phyloP scores from a whole-genome alignment of 2,797 vertebrate genomes.

The Bovichtus variegatus region DNA sequence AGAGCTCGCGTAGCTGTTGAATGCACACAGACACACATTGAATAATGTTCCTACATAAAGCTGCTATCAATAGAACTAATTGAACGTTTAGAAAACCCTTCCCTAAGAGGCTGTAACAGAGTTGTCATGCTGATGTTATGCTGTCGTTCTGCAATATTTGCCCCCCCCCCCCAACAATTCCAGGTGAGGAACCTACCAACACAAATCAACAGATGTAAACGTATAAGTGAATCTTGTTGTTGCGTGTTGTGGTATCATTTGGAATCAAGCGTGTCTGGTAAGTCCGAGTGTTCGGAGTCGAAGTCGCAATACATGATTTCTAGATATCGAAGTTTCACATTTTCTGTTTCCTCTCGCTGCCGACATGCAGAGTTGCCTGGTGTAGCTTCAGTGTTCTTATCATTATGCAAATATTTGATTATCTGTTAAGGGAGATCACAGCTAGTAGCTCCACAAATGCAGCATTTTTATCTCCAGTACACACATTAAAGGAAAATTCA shows the following conservation, averaged over 20 bases:
- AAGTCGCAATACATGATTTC: slow-evolving; percentile 53
- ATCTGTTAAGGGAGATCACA: slow-evolving; percentile 79
- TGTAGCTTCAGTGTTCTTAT: slow-evolving; percentile 67
- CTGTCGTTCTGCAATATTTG: neutral
- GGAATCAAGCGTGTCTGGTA: slow-evolving; percentile 18
- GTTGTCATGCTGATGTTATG: neutral
- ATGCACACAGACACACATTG: slow-evolving; percentile 9
- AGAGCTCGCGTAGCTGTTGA: slow-evolving; percentile 46
- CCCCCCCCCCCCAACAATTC: neutral
- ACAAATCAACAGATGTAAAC: slow-evolving; percentile 4
- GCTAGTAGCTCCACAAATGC: slow-evolving; percentile 74
- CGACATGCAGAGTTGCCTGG: slow-evolving; percentile 52
- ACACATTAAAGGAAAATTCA: slow-evolving; percentile 79
- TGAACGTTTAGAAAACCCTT: neutral
- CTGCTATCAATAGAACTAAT: neutral
- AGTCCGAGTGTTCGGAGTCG: slow-evolving; percentile 13
- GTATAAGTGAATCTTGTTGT: slow-evolving; percentile 4
- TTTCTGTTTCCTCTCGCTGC: slow-evolving; percentile 43
- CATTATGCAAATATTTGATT: slow-evolving; percentile 82
- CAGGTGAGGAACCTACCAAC: neutral
- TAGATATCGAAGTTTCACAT: slow-evolving; percentile 46
- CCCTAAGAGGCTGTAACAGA: neutral
- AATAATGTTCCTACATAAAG: neutral
- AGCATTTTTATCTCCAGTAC: slow-evolving; percentile 77
- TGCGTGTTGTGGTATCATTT: slow-evolving; percentile 26